Evolutionary conservation across 2,888 invertebrate genomes (phyloP).

Genomic region (Andrena minutula): DNA sequence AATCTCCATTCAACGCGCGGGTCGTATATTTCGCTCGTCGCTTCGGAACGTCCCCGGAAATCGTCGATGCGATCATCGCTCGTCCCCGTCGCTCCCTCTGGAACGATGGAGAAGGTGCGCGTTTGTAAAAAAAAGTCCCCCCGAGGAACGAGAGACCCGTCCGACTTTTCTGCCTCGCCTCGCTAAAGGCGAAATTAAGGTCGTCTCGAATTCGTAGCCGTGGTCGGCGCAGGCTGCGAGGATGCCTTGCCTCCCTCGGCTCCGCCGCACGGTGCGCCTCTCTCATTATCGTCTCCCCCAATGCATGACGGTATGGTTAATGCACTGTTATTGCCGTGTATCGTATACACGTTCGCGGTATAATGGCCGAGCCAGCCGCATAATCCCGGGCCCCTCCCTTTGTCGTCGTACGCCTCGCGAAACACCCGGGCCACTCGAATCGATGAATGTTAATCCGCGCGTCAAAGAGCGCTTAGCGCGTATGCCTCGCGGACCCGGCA

Average conservation of each 20-base stretch:
- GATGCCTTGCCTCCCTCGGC: conserved; percentile 20
- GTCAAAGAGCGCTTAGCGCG: conserved; percentile 49
- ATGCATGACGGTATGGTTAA: conserved; percentile 69
- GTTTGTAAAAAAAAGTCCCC: not conserved
- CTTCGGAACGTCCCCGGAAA: not conserved
- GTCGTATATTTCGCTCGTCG: not conserved
- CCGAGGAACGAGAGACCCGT: not conserved
- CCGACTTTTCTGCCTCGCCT: not conserved
- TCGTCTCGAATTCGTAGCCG: conserved; percentile 19
- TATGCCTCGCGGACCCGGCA: conserved; percentile 24
- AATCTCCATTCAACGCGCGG: conserved; percentile 28
- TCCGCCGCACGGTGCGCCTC: conserved; percentile 33
- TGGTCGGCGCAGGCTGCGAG: conserved; percentile 18
- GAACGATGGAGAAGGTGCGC: not conserved
- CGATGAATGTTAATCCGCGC: conserved; percentile 70
- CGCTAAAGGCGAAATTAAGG: conserved; percentile 25
- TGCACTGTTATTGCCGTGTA: conserved; percentile 73
- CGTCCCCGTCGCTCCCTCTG: not conserved
- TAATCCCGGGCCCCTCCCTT: conserved; percentile 69
- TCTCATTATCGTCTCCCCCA: conserved; percentile 72
- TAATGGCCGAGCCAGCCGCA: conserved; percentile 65
- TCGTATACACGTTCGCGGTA: conserved; percentile 60
- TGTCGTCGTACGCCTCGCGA: conserved; percentile 58
- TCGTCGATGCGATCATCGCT: not conserved
- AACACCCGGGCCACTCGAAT: conserved; percentile 59